Percentiles rank a stretch among this genome's conserved stretches.
Conservation (phyloP, 92 coral and sea anemone species). For the Paramuricea clavata region DNA sequence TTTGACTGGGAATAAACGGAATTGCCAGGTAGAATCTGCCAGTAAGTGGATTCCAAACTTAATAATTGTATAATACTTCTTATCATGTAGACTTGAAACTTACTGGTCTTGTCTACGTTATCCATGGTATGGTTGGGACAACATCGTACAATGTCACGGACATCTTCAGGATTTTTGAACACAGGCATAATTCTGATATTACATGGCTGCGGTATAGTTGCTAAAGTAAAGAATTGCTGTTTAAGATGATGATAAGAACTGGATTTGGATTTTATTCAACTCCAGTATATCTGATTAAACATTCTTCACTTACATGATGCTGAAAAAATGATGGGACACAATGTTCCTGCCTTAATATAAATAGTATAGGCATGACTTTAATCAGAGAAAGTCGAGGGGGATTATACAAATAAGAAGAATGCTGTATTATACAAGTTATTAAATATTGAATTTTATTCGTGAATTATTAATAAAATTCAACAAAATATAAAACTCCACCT, state of each 20-base stretch:
- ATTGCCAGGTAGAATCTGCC: constrained; percentile 87
- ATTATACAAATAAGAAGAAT: too few relatives aligned
- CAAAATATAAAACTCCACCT: constrained; percentile 72
- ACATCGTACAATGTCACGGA: constrained; percentile 94
- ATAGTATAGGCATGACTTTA: too few relatives aligned
- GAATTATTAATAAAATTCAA: neutral
- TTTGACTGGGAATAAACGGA: constrained; percentile 75
- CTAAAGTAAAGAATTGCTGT: constrained; percentile 40
- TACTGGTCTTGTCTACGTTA: constrained; percentile 75
- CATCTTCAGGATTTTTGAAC: constrained; percentile 90
- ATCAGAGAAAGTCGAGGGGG: too few relatives aligned
- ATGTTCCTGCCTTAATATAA: constrained; percentile 89
- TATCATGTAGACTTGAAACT: too few relatives aligned
- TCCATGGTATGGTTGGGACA: constrained; percentile 91
- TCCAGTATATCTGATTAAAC: neutral
- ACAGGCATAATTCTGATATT: constrained; percentile 92
- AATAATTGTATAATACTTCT: too few relatives aligned
- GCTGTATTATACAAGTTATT: too few relatives aligned
- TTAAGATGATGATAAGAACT: neutral
- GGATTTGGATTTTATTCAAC: neutral
- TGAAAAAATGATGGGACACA: constrained; percentile 88
- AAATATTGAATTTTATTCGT: neutral
- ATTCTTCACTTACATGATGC: constrained; percentile 64
- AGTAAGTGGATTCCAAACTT: constrained; percentile 80
- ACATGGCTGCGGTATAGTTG: constrained; percentile 77